Percentiles rank a stretch among this genome's conserved stretches.
These are phyloP conservation scores for Todiramphus saurophagus DNA, from an alignment of 2,113 vertebrate species.

Conservation along the genomic window DNA sequence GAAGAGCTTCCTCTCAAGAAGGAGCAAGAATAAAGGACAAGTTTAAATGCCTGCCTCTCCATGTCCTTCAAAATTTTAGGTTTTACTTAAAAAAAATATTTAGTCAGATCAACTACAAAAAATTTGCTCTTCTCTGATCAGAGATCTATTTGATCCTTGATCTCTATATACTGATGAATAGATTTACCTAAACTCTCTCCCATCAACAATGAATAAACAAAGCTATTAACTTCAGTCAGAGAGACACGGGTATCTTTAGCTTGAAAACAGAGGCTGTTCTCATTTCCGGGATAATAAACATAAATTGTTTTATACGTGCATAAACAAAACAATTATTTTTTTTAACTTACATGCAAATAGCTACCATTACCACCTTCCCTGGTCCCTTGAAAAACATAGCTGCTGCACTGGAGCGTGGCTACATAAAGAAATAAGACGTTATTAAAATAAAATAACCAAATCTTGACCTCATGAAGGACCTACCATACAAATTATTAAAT, in stretches of 20 bases:
- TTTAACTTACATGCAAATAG: conserved; percentile 96
- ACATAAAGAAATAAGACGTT: conserved; percentile 27
- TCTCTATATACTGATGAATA: not conserved
- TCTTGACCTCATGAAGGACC: not conserved
- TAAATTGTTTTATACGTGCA: not conserved
- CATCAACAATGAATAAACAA: not conserved
- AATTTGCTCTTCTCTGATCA: not conserved
- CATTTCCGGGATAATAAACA: not conserved
- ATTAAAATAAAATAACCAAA: not conserved
- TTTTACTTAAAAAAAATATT: not conserved
- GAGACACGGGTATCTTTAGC: not conserved
- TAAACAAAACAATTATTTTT: conserved; percentile 4
- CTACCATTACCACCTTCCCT: conserved; percentile 97
- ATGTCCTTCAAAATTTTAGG: not conserved
- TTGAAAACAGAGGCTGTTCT: not conserved
- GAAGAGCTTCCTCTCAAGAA: not conserved
- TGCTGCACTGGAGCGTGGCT: conserved; percentile 90
- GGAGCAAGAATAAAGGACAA: not conserved
- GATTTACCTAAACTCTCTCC: not conserved
- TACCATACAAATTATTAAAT: not conserved
- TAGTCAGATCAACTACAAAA: not conserved
- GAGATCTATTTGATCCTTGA: not conserved
- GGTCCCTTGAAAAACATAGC: conserved; percentile 90
- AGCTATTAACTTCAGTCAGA: not conserved
- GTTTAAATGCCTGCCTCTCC: not conserved